Evolutionary conservation across 2,888 invertebrate species (phyloP).

Genomic region (Latheticus oryzae): DNA sequence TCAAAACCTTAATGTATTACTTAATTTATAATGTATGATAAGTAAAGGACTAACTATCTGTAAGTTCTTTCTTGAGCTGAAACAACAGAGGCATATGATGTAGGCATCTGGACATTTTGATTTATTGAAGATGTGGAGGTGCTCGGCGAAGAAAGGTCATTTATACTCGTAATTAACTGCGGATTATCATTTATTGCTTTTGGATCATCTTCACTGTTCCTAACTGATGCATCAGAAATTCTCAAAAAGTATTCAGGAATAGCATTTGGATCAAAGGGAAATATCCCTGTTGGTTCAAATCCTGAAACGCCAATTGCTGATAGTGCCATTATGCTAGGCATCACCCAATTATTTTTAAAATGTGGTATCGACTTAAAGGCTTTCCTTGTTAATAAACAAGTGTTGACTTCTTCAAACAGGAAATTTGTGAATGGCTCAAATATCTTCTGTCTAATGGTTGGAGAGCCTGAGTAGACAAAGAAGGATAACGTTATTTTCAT

Average conservation of each 20-base stretch:
- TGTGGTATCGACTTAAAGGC: not conserved
- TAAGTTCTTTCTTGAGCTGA: slow-evolving; percentile 5
- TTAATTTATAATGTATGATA: slow-evolving; percentile 5
- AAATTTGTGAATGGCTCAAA: not conserved
- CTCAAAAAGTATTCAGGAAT: not conserved
- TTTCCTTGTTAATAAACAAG: not conserved
- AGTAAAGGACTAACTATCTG: slow-evolving; percentile 4
- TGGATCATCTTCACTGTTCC: not conserved
- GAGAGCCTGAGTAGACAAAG: not conserved
- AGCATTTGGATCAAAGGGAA: not conserved
- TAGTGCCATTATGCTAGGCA: not conserved
- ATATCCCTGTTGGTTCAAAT: not conserved
- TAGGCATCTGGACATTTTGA: slow-evolving; percentile 8
- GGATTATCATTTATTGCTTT: not conserved
- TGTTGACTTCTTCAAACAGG: not conserved
- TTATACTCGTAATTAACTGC: slow-evolving; percentile 4
- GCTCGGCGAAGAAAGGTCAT: slow-evolving; percentile 5
- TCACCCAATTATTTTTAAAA: not conserved
- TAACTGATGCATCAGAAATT: slow-evolving; percentile 1
- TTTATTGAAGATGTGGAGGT: slow-evolving; percentile 6
- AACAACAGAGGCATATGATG: slow-evolving; percentile 1
- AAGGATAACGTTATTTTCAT: too few relatives aligned
- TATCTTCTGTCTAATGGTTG: not conserved
- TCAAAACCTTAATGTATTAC: slow-evolving; percentile 17
- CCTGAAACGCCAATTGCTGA: not conserved